Conservation (phyloP, 2,888 invertebrate genomes). For the Penaeus monodon region DNA sequence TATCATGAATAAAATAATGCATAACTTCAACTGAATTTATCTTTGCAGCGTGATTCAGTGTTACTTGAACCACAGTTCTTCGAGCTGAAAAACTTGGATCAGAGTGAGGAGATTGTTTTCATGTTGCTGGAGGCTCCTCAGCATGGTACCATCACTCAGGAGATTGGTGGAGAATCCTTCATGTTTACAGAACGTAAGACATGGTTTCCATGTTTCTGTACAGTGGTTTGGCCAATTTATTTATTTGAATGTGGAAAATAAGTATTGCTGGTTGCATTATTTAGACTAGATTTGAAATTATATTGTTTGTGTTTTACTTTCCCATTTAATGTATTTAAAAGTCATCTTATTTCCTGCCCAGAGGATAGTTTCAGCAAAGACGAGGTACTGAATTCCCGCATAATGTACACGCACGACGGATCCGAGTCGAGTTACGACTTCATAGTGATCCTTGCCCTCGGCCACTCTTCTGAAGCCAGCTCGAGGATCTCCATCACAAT, state of each 20-base stretch:
- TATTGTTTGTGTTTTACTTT: no score
- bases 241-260: background rate
- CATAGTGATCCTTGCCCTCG: constrained; percentile 56
- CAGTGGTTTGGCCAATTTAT: no score
- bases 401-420: constrained; percentile 57
- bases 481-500: constrained; percentile 54
- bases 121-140: constrained; percentile 58
- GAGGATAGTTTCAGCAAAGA: constrained; percentile 33
- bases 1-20: no score
- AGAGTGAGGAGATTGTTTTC: constrained; percentile 42
- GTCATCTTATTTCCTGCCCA: constrained; percentile 6
- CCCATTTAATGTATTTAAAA: background rate
- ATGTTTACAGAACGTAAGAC: constrained; percentile 47
- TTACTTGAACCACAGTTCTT: constrained; percentile 49
- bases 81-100: constrained; percentile 37
- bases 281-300: no score
- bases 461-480: constrained; percentile 52
- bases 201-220: background rate
- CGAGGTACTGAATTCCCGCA: constrained; percentile 29
- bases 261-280: background rate
- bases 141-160: constrained; percentile 52
- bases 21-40: background rate
- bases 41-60: constrained; percentile 52
- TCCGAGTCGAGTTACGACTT: constrained; percentile 51
- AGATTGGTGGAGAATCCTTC: constrained; percentile 21